Percentiles rank a stretch among this genome's conserved stretches.
phyloP scores from a whole-genome alignment of 2,797 vertebrate genomes.

The Sarcoramphus papa region DNA sequence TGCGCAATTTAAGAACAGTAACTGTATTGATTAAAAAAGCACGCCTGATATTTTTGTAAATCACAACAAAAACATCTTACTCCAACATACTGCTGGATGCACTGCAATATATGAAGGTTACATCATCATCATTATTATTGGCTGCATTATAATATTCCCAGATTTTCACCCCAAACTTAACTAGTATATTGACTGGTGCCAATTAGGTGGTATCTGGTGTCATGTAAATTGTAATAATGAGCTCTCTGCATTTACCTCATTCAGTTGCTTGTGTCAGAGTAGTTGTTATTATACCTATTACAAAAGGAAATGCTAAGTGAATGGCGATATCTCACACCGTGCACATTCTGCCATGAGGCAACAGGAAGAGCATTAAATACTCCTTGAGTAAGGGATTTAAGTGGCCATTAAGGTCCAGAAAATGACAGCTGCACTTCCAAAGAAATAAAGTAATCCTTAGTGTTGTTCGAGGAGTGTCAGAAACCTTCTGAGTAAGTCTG shows the following conservation, averaged over 20 bases:
- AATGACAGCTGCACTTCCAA: neutral
- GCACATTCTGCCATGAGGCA: neutral
- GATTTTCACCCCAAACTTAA: neutral
- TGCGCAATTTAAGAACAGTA: neutral
- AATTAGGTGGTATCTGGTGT: neutral
- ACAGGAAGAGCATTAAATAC: neutral
- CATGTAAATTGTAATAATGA: rapidly evolving
- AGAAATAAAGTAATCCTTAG: neutral
- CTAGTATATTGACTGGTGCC: neutral
- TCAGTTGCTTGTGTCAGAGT: neutral
- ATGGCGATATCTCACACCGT: neutral
- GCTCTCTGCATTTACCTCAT: neutral
- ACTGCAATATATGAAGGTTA: neutral
- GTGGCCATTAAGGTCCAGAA: neutral
- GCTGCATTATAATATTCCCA: neutral
- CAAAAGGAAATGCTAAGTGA: neutral
- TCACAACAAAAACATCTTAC: neutral
- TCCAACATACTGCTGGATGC: neutral
- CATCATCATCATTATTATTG: neutral
- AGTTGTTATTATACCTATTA: neutral
- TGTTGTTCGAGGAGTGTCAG: neutral
- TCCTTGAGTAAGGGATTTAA: neutral
- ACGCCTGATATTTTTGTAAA: neutral
- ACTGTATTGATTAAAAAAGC: neutral
- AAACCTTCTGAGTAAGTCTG: neutral